Evolutionary conservation across 2,113 vertebrate genomes (phyloP).

Genomic region (Crotalus viridis): DNA sequence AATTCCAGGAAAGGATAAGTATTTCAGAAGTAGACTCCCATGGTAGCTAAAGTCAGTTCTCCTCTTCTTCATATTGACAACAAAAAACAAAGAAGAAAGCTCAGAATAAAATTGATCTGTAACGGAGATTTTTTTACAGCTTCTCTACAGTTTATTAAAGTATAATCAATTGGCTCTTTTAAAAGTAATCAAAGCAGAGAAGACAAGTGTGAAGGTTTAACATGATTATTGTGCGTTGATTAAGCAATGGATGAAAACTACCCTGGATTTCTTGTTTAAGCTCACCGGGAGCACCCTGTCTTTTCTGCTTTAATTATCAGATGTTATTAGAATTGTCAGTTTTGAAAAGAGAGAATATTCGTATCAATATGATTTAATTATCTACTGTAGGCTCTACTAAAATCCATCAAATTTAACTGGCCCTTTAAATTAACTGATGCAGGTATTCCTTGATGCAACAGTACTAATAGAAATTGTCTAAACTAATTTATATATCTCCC

Average conservation of each 20-base stretch:
- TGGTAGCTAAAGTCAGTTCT: not conserved
- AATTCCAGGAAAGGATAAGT: not conserved
- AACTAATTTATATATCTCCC: not conserved
- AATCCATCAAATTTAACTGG: not conserved
- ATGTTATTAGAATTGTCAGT: not conserved
- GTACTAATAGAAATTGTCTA: not conserved
- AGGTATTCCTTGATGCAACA: not conserved
- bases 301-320: not conserved
- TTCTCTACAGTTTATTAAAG: not conserved
- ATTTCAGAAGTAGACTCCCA: not conserved
- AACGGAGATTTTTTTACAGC: not conserved
- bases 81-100: not conserved
- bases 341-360: not conserved
- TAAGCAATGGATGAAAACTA: not conserved
- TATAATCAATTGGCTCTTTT: not conserved
- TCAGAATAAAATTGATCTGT: not conserved
- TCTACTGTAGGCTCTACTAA: not conserved
- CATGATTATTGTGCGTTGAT: not conserved
- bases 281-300: not conserved
- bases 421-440: not conserved
- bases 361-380: not conserved
- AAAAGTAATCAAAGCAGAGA: not conserved
- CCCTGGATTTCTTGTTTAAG: not conserved
- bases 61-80: not conserved
- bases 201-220: not conserved